These are phyloP conservation scores for Troides aeacus DNA, from an alignment of 2,888 invertebrate species.

Conservation along the genomic window DNA sequence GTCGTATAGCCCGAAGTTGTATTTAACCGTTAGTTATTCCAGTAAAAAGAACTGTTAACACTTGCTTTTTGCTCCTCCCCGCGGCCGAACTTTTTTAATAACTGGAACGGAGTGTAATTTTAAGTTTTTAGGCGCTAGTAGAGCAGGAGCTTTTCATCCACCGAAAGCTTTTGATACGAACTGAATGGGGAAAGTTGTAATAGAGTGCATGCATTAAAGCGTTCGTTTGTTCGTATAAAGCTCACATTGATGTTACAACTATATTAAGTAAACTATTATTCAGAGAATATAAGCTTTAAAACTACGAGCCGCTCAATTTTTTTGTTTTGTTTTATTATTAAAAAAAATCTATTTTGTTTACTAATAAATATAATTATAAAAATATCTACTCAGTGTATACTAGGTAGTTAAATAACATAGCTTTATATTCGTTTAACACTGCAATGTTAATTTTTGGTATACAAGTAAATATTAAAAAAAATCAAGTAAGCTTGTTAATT, in stretches of 20 bases:
- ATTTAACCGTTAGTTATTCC: slow-evolving; percentile 1
- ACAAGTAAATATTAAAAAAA: neutral
- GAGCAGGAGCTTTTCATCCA: slow-evolving; percentile 7
- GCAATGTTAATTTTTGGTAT: neutral
- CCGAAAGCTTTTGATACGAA: slow-evolving; percentile 6
- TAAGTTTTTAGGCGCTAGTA: slow-evolving; percentile 17
- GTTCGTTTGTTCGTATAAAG: neutral
- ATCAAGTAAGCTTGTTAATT: neutral
- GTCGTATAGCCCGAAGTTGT: neutral
- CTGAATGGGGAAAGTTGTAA: slow-evolving; percentile 2
- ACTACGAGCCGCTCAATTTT: neutral
- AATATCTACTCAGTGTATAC: too few species aligned
- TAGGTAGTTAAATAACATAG: too few species aligned
- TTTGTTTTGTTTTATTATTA: neutral
- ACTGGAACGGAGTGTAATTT: slow-evolving; percentile 14
- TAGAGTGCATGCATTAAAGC: slow-evolving; percentile 1
- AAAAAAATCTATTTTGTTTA: neutral
- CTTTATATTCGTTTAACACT: neutral
- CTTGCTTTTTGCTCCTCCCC: slow-evolving; percentile 4
- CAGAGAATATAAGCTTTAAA: neutral
- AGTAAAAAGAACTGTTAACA: slow-evolving; percentile 3
- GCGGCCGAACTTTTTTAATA: slow-evolving; percentile 22
- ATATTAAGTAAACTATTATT: neutral
- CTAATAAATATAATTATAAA: too few species aligned
- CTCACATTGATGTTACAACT: slow-evolving; percentile 1